These are phyloP conservation scores for Daphoenositta chrysoptera DNA, from an alignment of 2,113 vertebrate species.

Conservation along the genomic window DNA sequence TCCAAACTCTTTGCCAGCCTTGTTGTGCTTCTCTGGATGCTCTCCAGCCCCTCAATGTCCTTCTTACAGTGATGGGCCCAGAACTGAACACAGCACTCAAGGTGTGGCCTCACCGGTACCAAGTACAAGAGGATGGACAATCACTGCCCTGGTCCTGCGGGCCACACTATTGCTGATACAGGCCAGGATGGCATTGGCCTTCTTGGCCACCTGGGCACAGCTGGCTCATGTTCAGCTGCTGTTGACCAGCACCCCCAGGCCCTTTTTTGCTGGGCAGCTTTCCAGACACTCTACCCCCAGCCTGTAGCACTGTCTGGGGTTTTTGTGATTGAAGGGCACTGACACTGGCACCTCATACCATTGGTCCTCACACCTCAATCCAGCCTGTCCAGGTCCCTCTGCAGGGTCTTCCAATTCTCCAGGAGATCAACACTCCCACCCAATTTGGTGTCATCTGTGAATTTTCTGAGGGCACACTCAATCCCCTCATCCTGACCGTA, in stretches of 20 bases:
- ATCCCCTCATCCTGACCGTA: not conserved
- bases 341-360: not conserved
- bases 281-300: not conserved
- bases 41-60: not conserved
- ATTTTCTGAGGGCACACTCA: not conserved
- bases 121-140: accelerated
- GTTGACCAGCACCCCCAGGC: not conserved
- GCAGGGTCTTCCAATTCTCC: not conserved
- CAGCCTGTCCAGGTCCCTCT: not conserved
- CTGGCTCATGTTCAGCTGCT: not conserved
- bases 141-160: too few relatives aligned
- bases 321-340: accelerated
- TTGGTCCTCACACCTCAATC: not conserved
- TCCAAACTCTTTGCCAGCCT: not conserved
- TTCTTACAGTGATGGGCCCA: too few relatives aligned
- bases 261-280: not conserved
- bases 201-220: not conserved
- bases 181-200: not conserved
- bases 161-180: not conserved
- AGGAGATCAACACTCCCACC: not conserved
- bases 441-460: not conserved
- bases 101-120: accelerated
- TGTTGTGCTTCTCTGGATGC: not conserved
- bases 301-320: not conserved
- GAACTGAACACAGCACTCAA: not conserved